Conservation (phyloP, 2,113 vertebrate species). For the Oceanodroma tethys region DNA sequence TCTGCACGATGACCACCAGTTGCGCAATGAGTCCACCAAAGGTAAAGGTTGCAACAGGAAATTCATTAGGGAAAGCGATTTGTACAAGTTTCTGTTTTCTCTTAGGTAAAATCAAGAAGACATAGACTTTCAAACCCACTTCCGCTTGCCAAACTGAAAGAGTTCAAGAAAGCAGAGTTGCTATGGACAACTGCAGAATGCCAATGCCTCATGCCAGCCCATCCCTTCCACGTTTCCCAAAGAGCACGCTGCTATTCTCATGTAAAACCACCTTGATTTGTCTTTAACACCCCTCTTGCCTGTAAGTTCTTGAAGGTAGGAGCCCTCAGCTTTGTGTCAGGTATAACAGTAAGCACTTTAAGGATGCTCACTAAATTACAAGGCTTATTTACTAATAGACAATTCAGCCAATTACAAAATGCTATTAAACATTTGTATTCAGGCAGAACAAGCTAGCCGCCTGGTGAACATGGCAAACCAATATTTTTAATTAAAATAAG, state of each 20-base stretch:
- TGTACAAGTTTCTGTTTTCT: not conserved
- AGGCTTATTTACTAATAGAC: not conserved
- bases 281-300: not conserved
- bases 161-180: not conserved
- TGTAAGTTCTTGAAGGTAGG: not conserved
- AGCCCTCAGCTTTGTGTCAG: not conserved
- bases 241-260: not conserved
- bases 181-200: not conserved
- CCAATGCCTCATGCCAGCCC: not conserved
- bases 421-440: not conserved
- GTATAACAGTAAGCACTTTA: not conserved
- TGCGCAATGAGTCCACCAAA: not conserved
- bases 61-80: not conserved
- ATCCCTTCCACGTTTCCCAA: not conserved
- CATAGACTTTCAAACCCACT: not conserved
- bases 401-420: conserved; percentile 1
- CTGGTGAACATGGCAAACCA: not conserved
- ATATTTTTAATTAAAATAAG: conserved; percentile 36
- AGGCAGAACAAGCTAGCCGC: not conserved
- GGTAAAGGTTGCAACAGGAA: not conserved
- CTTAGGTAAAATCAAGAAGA: not conserved
- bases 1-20: not conserved
- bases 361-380: not conserved
- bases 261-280: not conserved
- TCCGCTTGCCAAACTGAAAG: not conserved